A percentile compares a stretch with the other conserved stretches of the same genome.
Conservation (phyloP, 2,797 vertebrate species). For the Chaunax sp. region DNA sequence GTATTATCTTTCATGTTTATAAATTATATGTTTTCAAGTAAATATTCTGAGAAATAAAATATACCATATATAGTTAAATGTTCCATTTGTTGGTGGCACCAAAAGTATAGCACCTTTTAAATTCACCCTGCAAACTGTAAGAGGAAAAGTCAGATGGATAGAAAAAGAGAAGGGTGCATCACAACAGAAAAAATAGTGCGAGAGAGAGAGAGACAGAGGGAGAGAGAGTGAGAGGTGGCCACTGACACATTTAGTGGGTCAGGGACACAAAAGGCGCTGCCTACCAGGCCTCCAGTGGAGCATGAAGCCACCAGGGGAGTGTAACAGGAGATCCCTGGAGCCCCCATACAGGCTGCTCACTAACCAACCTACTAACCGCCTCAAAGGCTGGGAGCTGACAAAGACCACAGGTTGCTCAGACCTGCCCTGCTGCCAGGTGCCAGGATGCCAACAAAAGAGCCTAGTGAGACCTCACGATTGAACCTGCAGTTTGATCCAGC, state of each 20-base stretch:
- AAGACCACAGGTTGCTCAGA: slow-evolving; percentile 73
- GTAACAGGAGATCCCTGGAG: slow-evolving; percentile 81
- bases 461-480: slow-evolving; percentile 32
- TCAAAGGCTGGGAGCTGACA: slow-evolving; percentile 66
- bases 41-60: neutral
- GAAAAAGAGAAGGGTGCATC: slow-evolving; percentile 30
- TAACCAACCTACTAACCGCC: slow-evolving; percentile 65
- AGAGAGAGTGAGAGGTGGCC: slow-evolving; percentile 66
- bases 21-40: neutral
- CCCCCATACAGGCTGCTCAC: slow-evolving; percentile 71
- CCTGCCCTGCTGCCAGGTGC: slow-evolving; percentile 73
- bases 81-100: slow-evolving; percentile 1
- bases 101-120: slow-evolving; percentile 17
- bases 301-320: slow-evolving; percentile 81
- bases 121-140: slow-evolving; percentile 6
- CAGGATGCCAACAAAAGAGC: slow-evolving; percentile 67
- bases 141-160: slow-evolving; percentile 9
- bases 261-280: slow-evolving; percentile 82
- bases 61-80: neutral
- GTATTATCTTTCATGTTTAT: too few relatives aligned
- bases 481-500: slow-evolving; percentile 50
- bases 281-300: slow-evolving; percentile 84
- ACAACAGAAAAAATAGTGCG: slow-evolving; percentile 43
- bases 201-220: slow-evolving; percentile 53
- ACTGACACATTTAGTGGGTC: slow-evolving; percentile 84